A percentile compares a stretch with the other conserved stretches of the same genome.
Evolutionary conservation across 2,797 vertebrate genomes (phyloP).

Genomic region (Chromis chromis): DNA sequence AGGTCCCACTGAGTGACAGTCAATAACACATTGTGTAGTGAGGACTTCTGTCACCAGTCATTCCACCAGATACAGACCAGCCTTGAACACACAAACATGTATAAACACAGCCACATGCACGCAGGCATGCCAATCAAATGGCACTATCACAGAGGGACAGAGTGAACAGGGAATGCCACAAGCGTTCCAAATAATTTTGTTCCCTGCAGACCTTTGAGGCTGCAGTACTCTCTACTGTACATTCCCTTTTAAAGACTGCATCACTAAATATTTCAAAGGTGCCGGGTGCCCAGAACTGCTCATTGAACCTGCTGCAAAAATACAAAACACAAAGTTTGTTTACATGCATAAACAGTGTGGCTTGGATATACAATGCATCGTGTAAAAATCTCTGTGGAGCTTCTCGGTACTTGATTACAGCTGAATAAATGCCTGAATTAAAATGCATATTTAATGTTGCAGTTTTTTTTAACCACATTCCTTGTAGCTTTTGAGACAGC

Average conservation of each 20-base stretch:
- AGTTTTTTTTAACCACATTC: slow-evolving; percentile 20
- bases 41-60: slow-evolving; percentile 57
- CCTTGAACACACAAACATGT: slow-evolving; percentile 12
- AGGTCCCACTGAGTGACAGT: slow-evolving; percentile 63
- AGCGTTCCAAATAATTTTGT: slow-evolving; percentile 21
- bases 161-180: slow-evolving; percentile 23
- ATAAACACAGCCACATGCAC: slow-evolving; percentile 8
- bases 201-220: slow-evolving; percentile 36
- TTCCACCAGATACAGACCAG: slow-evolving; percentile 22
- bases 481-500: slow-evolving; percentile 51
- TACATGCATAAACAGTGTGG: slow-evolving; percentile 10
- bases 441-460: slow-evolving; percentile 6
- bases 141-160: slow-evolving; percentile 35
- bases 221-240: slow-evolving; percentile 20
- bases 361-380: slow-evolving; percentile 4
- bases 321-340: slow-evolving; percentile 43
- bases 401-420: slow-evolving; percentile 31
- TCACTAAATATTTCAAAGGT: slow-evolving; percentile 63
- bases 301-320: slow-evolving; percentile 30
- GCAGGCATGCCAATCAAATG: slow-evolving; percentile 44
- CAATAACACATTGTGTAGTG: slow-evolving; percentile 53
- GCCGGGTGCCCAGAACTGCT: slow-evolving; percentile 10
- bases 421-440: slow-evolving; percentile 42
- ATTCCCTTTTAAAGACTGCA: slow-evolving; percentile 37
- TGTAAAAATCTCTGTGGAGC: slow-evolving; percentile 10